Evolutionary conservation across 2,797 vertebrate species (phyloP).

Genomic region (Macropodus opercularis): DNA sequence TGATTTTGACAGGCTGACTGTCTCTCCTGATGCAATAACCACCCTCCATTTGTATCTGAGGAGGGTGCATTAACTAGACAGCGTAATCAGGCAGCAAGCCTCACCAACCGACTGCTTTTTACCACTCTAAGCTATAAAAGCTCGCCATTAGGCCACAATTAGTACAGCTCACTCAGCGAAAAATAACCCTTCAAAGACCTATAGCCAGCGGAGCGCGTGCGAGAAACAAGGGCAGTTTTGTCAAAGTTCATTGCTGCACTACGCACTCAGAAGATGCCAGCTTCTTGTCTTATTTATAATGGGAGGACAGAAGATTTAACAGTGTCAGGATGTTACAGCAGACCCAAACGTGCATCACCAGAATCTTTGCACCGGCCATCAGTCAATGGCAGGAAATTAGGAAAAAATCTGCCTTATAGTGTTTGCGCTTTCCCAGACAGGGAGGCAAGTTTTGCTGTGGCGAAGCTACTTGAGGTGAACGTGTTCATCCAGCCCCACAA

Average conservation of each 20-base stretch:
- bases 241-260: conserved; percentile 47
- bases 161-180: conserved; percentile 57
- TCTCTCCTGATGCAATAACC: conserved; percentile 78
- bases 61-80: conserved; percentile 78
- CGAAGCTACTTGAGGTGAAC: conserved; percentile 51
- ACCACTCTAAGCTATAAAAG: conserved; percentile 67
- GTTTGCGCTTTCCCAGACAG: conserved; percentile 27
- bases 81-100: conserved; percentile 71
- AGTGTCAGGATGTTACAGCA: too few species aligned
- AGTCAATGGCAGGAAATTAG: conserved; percentile 33
- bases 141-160: conserved; percentile 76
- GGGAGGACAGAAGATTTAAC: conserved; percentile 22
- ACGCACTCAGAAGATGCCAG: conserved; percentile 38
- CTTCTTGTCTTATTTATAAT: conserved; percentile 47
- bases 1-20: conserved; percentile 74
- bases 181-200: conserved; percentile 60
- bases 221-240: conserved; percentile 36
- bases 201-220: conserved; percentile 36
- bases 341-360: conserved; percentile 33
- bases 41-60: conserved; percentile 78
- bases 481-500: conserved; percentile 23
- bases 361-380: conserved; percentile 32
- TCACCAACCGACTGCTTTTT: conserved; percentile 64
- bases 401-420: conserved; percentile 40
- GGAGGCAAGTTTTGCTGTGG: conserved; percentile 24